Conservation (phyloP, 2,888 invertebrate species). For the Panorpa germanica region DNA sequence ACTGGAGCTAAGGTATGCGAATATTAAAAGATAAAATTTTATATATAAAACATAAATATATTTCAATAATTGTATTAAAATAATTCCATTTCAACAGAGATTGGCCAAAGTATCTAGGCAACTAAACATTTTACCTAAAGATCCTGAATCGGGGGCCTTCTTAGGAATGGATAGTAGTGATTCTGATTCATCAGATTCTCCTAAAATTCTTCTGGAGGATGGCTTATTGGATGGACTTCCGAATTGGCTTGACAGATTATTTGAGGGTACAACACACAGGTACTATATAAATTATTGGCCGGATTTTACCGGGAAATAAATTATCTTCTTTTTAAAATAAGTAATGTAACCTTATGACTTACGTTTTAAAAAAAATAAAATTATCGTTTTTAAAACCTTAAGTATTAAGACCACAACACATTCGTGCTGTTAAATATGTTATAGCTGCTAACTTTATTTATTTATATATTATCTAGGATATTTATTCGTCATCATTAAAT, state of each 20-base stretch:
- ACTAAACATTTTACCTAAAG: conserved; percentile 29
- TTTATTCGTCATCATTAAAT: too few species aligned
- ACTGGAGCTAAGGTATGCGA: conserved; percentile 42
- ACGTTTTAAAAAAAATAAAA: too few species aligned
- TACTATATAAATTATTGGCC: conserved; percentile 98
- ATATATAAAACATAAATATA: conserved; percentile 2
- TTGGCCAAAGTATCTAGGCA: conserved; percentile 50
- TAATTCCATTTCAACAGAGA: conserved; percentile 25
- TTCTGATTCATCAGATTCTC: conserved; percentile 38
- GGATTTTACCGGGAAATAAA: conserved; percentile 73
- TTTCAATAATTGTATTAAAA: conserved; percentile 6
- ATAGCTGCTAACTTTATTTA: too few species aligned
- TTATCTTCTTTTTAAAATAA: too few species aligned
- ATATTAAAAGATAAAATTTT: conserved; percentile 3
- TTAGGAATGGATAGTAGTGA: conserved; percentile 62
- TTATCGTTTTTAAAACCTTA: too few species aligned
- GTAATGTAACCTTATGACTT: too few species aligned
- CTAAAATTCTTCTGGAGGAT: conserved; percentile 40
- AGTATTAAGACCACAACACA: too few species aligned
- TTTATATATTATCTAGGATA: too few species aligned
- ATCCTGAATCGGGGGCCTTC: conserved; percentile 70
- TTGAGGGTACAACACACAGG: conserved; percentile 89
- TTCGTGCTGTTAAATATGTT: too few species aligned
- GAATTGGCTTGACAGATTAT: conserved; percentile 91
- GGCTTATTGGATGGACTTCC: conserved; percentile 79